Conservation (phyloP, 2,888 invertebrate species). For the Imbricaverruca yamaguchii region DNA sequence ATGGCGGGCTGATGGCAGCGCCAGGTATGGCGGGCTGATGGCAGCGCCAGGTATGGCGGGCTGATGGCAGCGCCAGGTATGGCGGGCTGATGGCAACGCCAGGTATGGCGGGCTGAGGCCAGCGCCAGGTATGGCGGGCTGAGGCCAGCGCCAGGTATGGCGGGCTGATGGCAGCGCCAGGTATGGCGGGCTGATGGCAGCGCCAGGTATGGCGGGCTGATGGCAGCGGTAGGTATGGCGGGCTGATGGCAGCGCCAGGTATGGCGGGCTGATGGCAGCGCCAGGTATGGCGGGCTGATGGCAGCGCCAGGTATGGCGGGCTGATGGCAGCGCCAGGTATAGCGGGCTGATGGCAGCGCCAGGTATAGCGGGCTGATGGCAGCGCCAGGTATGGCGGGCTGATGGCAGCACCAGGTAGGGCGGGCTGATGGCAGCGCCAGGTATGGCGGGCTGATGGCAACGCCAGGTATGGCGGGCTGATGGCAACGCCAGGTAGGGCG, state of each 20-base stretch:
- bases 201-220: conserved; percentile 35
- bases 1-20: conserved; percentile 34
- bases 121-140: conserved; percentile 35
- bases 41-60: conserved; percentile 36
- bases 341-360: conserved; percentile 30
- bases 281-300: conserved; percentile 35
- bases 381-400: conserved; percentile 35
- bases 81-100: conserved; percentile 30
- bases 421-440: conserved; percentile 38
- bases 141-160: conserved; percentile 35
- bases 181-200: conserved; percentile 38
- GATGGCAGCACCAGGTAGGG: too few species aligned
- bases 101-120: too few species aligned
- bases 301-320: too few species aligned
- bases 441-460: conserved; percentile 38
- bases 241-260: conserved; percentile 38
- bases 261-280: conserved; percentile 37
- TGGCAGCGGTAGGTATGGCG: too few species aligned
- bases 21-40: conserved; percentile 38
- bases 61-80: conserved; percentile 38
- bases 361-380: too few species aligned
- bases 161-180: conserved; percentile 36
- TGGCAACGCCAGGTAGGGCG: too few species aligned
- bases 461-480: conserved; percentile 35
- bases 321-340: conserved; percentile 38